phyloP scores from a whole-genome alignment of 2,113 vertebrate genomes.

The Neoarius graeffei region DNA sequence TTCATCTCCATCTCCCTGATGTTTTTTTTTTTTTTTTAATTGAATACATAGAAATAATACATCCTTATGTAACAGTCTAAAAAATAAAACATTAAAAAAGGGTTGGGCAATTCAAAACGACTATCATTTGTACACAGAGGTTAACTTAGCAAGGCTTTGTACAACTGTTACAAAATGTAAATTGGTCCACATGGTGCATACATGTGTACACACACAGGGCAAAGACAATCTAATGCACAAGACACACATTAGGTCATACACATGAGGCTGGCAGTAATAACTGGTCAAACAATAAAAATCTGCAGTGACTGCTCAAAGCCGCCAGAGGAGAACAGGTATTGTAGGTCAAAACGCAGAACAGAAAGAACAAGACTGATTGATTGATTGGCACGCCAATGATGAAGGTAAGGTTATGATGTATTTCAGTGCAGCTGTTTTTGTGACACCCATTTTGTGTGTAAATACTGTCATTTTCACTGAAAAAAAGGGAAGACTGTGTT shows the following conservation, averaged over 20 bases:
- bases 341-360: conserved; percentile 29
- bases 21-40: neutral
- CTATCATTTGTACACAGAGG: conserved; percentile 67
- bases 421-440: neutral
- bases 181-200: conserved; percentile 63
- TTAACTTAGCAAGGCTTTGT: conserved; percentile 74
- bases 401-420: conserved; percentile 12
- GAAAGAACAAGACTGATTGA: conserved; percentile 51
- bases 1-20: neutral
- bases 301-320: neutral
- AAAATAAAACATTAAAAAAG: conserved; percentile 45
- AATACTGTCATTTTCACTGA: conserved; percentile 52
- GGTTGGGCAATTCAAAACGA: conserved; percentile 57
- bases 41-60: conserved; percentile 12
- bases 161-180: conserved; percentile 72
- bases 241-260: conserved; percentile 43
- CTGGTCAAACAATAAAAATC: conserved; percentile 21
- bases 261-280: conserved; percentile 38
- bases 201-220: conserved; percentile 55
- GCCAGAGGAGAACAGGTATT: neutral
- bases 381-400: conserved; percentile 36
- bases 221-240: conserved; percentile 34
- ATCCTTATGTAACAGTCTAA: conserved; percentile 51
- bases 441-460: conserved; percentile 22
- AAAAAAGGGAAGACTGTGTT: conserved; percentile 8